Evolutionary conservation across 2,888 invertebrate genomes (phyloP).

Genomic region (Trachelus iudaicus): DNA sequence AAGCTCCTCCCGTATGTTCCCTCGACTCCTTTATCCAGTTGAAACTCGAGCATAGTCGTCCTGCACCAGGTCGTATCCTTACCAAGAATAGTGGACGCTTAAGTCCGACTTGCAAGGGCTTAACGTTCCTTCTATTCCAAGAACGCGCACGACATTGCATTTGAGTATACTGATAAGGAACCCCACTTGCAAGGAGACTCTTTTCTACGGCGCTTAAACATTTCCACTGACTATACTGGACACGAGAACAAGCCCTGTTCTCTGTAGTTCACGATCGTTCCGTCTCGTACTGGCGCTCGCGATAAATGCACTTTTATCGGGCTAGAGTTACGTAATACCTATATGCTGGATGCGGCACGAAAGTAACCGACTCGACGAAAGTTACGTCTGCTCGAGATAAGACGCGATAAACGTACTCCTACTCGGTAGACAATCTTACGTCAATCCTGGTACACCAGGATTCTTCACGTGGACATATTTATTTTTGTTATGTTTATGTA

Average conservation of each 20-base stretch:
- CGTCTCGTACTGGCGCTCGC: background rate
- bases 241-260: background rate
- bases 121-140: background rate
- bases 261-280: background rate
- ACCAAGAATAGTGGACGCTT: background rate
- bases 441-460: background rate
- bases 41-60: conserved; percentile 6
- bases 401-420: conserved; percentile 36
- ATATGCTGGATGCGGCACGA: background rate
- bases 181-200: background rate
- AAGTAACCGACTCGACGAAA: conserved; percentile 23
- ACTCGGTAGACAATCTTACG: background rate
- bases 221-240: background rate
- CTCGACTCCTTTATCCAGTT: conserved; percentile 20
- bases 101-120: background rate
- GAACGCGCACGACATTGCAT: background rate
- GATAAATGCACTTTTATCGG: background rate
- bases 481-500: background rate
- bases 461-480: background rate
- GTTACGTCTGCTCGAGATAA: conserved; percentile 48
- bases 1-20: conserved; percentile 30
- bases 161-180: background rate
- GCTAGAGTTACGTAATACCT: background rate
- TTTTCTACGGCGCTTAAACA: background rate
- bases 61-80: conserved; percentile 5